Percentiles rank a stretch among this genome's conserved stretches.
Conservation (phyloP, 2,113 vertebrate genomes). For the Candoia aspera region DNA sequence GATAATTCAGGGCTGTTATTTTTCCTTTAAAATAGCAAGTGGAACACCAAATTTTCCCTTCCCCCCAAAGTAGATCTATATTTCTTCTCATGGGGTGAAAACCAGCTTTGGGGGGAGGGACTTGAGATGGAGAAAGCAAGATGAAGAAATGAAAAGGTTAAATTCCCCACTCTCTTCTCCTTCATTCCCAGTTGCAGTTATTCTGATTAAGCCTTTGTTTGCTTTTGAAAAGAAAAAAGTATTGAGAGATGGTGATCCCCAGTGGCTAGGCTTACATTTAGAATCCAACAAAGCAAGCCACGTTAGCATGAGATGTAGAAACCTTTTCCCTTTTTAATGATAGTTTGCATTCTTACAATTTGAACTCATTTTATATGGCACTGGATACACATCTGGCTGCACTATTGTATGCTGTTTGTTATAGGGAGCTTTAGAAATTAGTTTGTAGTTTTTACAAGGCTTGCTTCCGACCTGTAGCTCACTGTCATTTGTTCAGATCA, state of each 20-base stretch:
- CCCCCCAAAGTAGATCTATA: background rate
- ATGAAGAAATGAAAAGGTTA: background rate
- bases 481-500: constrained; percentile 34
- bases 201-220: background rate
- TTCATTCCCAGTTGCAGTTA: background rate
- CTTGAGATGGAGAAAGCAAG: background rate
- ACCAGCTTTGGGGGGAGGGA: background rate
- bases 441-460: background rate
- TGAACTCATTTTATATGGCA: background rate
- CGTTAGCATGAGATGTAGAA: background rate
- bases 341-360: background rate
- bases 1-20: background rate
- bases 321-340: background rate
- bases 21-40: background rate
- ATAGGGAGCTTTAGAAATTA: background rate
- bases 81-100: background rate
- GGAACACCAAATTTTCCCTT: background rate
- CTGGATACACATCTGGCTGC: background rate
- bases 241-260: background rate
- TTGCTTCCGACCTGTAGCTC: background rate
- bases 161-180: background rate
- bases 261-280: background rate
- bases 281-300: background rate
- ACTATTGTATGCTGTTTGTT: background rate
- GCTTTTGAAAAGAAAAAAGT: background rate